phyloP scores from a whole-genome alignment of 2,797 vertebrate genomes.

The Sardinella longiceps region DNA sequence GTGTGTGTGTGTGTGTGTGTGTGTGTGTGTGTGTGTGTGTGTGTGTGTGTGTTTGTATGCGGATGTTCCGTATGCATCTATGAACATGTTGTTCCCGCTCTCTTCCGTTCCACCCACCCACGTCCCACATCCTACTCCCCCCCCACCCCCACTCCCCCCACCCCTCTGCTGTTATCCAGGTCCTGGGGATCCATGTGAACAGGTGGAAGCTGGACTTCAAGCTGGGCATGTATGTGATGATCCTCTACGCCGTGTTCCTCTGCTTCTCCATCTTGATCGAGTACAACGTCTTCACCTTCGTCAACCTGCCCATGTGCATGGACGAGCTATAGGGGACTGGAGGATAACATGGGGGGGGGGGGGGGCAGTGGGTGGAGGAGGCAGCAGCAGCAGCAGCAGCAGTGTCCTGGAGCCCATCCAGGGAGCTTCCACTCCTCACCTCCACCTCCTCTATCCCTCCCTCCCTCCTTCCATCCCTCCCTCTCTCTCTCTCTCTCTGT shows the following conservation, averaged over 20 bases:
- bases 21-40: background rate
- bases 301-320: slow-evolving; percentile 97
- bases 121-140: background rate
- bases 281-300: slow-evolving; percentile 97
- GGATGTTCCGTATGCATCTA: slow-evolving; percentile 1
- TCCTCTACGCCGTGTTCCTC: slow-evolving; percentile 90
- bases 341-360: background rate
- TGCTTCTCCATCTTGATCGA: slow-evolving; percentile 97
- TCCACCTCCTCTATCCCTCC: background rate
- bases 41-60: background rate
- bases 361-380: background rate
- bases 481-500: too few species aligned
- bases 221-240: slow-evolving; percentile 87
- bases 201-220: slow-evolving; percentile 91
- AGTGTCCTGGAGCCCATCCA: background rate
- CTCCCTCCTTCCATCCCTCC: background rate
- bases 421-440: background rate
- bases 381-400: background rate
- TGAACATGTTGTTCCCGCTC: slow-evolving; percentile 10
- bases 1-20: background rate
- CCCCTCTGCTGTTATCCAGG: slow-evolving; percentile 67
- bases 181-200: slow-evolving; percentile 91
- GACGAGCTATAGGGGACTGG: slow-evolving; percentile 62
- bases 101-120: background rate
- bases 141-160: background rate